These are phyloP conservation scores for Tinea pellionella DNA, from an alignment of 2,888 invertebrate genomes.

Conservation along the genomic window DNA sequence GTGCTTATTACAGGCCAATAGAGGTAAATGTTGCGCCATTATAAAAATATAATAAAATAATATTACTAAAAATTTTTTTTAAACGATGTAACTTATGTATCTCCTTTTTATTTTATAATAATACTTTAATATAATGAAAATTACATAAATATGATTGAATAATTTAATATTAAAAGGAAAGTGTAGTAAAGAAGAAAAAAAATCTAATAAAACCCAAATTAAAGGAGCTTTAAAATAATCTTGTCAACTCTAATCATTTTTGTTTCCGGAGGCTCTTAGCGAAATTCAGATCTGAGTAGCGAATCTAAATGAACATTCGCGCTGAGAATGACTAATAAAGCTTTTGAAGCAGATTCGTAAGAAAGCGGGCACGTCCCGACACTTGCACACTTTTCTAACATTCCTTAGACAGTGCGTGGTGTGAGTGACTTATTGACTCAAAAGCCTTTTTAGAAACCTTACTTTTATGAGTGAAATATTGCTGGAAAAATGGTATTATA, in stretches of 20 bases:
- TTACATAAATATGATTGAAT: no score
- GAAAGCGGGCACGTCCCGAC: slow-evolving; percentile 40
- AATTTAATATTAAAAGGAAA: no score
- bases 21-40: no score
- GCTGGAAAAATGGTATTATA: no score
- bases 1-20: no score
- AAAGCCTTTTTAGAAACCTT: neutral
- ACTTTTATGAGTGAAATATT: neutral
- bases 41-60: no score
- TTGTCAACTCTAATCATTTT: neutral
- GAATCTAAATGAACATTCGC: slow-evolving; percentile 56
- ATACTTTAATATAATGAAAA: no score
- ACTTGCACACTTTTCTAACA: slow-evolving; percentile 47
- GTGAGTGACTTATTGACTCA: neutral
- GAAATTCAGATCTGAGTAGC: slow-evolving; percentile 21
- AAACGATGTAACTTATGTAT: no score
- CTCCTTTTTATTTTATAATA: no score
- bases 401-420: slow-evolving; percentile 23
- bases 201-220: neutral
- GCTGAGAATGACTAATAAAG: slow-evolving; percentile 39
- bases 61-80: no score
- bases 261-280: neutral
- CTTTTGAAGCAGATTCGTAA: slow-evolving; percentile 32
- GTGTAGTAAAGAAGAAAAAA: no score
- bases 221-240: neutral